Percentiles rank a stretch among this genome's conserved stretches.
phyloP scores from a whole-genome alignment of 2,888 invertebrate species.

The Candidula unifasciata region DNA sequence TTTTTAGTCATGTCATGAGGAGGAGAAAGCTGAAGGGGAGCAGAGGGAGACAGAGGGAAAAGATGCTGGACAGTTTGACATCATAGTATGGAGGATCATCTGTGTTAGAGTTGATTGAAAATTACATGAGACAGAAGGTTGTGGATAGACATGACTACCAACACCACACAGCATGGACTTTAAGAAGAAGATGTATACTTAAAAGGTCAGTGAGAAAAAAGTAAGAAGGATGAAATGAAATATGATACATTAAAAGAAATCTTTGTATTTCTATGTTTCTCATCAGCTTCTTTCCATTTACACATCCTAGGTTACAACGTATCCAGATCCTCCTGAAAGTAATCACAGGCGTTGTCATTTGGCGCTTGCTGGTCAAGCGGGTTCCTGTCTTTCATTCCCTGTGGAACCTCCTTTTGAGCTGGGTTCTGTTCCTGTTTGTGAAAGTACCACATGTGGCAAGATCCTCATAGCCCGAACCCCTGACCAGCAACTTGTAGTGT shows the following conservation, averaged over 20 bases:
- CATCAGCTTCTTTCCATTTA: neutral
- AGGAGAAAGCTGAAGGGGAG: no score
- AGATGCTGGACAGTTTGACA: no score
- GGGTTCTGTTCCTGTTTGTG: slow-evolving; percentile 74
- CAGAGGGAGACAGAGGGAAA: no score
- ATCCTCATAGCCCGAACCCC: slow-evolving; percentile 54
- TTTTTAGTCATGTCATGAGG: no score
- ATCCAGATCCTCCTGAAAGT: slow-evolving; percentile 75
- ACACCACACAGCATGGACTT: no score
- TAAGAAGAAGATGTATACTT: no score
- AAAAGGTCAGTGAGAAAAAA: no score
- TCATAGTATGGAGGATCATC: no score
- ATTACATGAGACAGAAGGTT: no score
- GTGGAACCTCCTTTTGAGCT: slow-evolving; percentile 76
- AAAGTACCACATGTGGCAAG: slow-evolving; percentile 70
- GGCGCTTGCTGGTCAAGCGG: slow-evolving; percentile 76
- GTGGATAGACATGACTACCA: no score
- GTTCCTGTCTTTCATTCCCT: slow-evolving; percentile 74
- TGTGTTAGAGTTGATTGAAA: no score
- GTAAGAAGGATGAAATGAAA: no score
- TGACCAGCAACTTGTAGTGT: neutral
- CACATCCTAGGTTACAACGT: slow-evolving; percentile 70
- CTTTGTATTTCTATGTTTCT: neutral
- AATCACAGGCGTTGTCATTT: slow-evolving; percentile 70
- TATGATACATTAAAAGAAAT: neutral